phyloP scores from a whole-genome alignment of 2,797 vertebrate genomes.

The Siniperca scherzeri region DNA sequence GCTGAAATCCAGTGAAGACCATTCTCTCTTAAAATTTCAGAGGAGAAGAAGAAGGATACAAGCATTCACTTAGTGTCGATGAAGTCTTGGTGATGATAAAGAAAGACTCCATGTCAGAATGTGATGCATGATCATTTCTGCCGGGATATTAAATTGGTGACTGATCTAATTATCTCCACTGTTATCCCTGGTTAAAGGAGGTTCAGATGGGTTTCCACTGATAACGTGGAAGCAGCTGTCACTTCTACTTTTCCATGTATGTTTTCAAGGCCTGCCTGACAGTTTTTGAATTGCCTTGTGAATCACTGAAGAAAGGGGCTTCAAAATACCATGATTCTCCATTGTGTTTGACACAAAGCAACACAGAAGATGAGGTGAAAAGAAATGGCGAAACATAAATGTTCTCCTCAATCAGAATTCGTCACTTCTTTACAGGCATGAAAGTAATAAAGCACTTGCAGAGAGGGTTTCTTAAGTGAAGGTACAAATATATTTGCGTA shows the following conservation, averaged over 20 bases:
- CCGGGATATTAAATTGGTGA: slow-evolving; percentile 29
- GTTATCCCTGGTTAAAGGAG: slow-evolving; percentile 31
- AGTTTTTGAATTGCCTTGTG: slow-evolving; percentile 31
- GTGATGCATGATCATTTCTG: slow-evolving; percentile 38
- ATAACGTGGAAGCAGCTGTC: slow-evolving; percentile 47
- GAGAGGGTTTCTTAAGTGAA: background rate
- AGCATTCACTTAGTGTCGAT: background rate
- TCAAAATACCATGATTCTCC: background rate
- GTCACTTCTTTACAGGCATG: background rate
- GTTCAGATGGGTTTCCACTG: slow-evolving; percentile 37
- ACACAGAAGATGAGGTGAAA: background rate
- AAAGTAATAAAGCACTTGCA: background rate
- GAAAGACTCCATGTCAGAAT: slow-evolving; percentile 13
- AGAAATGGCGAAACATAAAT: background rate
- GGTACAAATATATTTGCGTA: background rate
- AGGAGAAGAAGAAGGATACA: background rate
- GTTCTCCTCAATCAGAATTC: background rate
- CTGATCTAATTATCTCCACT: slow-evolving; percentile 47
- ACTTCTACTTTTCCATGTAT: background rate
- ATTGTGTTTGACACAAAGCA: background rate
- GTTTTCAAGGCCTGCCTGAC: background rate
- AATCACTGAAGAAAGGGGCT: background rate
- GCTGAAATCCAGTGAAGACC: background rate
- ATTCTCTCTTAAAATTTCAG: background rate
- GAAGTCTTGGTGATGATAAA: background rate